These are phyloP conservation scores for Lithosia quadra DNA, from an alignment of 2,888 invertebrate genomes.

Conservation along the genomic window DNA sequence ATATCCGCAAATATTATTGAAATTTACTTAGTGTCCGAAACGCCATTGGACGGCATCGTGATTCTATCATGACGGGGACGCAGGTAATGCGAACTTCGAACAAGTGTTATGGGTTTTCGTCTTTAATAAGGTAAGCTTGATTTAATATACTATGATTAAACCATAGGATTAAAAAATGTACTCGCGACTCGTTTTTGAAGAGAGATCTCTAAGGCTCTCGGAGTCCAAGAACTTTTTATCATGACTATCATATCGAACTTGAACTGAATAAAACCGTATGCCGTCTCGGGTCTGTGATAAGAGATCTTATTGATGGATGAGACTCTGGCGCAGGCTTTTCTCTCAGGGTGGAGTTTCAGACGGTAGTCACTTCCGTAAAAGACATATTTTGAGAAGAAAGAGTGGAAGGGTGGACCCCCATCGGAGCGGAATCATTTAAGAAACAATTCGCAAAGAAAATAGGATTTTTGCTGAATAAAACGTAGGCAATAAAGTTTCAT, in stretches of 20 bases:
- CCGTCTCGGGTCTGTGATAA: too few relatives aligned
- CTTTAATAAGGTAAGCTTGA: slow-evolving; percentile 57
- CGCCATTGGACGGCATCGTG: slow-evolving; percentile 16
- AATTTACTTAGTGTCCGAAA: slow-evolving; percentile 24
- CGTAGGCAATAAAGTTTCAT: background rate
- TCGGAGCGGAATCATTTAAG: too few relatives aligned
- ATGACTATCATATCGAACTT: too few relatives aligned
- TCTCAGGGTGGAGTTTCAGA: too few relatives aligned
- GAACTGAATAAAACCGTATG: too few relatives aligned
- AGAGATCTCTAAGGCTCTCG: too few relatives aligned
- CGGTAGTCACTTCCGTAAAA: background rate
- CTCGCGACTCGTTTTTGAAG: background rate
- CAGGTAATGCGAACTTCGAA: slow-evolving; percentile 50
- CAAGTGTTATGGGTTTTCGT: slow-evolving; percentile 53
- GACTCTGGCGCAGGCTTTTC: background rate
- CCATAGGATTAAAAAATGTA: too few relatives aligned
- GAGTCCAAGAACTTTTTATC: too few relatives aligned
- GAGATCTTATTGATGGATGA: too few relatives aligned
- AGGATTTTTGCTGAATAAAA: too few relatives aligned
- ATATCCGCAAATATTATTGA: slow-evolving; percentile 28
- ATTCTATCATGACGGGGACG: slow-evolving; percentile 42
- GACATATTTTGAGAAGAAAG: background rate
- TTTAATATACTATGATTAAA: background rate
- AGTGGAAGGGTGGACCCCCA: background rate
- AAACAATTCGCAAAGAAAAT: background rate